Evolutionary conservation across 2,888 invertebrate genomes (phyloP).

Genomic region (Drosophila melanosoma): DNA sequence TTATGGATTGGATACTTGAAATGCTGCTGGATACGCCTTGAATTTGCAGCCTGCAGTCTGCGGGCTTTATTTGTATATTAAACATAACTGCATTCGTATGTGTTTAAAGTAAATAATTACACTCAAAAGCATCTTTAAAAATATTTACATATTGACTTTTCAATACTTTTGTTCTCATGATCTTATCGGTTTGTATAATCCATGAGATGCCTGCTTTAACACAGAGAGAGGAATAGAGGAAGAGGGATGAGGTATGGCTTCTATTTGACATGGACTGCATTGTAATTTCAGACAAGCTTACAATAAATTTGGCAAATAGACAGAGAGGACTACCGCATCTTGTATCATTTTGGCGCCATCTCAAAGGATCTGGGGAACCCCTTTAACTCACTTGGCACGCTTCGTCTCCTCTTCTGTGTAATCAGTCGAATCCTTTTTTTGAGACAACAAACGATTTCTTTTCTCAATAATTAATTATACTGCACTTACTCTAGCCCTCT

Average conservation of each 20-base stretch:
- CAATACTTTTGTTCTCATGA: conserved; percentile 63
- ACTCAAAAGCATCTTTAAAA: conserved; percentile 33
- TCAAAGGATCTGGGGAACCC: conserved; percentile 9
- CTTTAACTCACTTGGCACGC: conserved; percentile 6
- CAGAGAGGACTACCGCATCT: conserved; percentile 5
- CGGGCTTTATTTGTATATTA: conserved; percentile 3
- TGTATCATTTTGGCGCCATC: conserved; percentile 42
- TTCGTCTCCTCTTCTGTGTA: conserved; percentile 20
- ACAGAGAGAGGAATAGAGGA: neutral
- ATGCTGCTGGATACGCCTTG: conserved; percentile 79
- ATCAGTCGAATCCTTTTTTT: conserved; percentile 57
- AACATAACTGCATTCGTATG: neutral
- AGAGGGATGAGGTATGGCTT: conserved; percentile 31
- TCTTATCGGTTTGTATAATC: conserved; percentile 51
- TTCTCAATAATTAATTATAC: conserved; percentile 38
- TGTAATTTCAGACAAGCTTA: conserved; percentile 55
- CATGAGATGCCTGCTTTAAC: conserved; percentile 40
- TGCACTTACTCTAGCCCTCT: conserved; percentile 15
- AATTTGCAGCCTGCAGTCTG: neutral
- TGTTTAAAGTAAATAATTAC: conserved; percentile 28
- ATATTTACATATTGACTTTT: conserved; percentile 31
- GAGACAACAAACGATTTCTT: conserved; percentile 38
- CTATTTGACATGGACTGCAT: conserved; percentile 63
- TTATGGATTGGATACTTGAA: conserved; percentile 87
- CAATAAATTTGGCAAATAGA: conserved; percentile 21